A percentile compares a stretch with the other conserved stretches of the same genome.
Evolutionary conservation across 2,888 invertebrate genomes (phyloP).

Genomic region (Lasioglossum lativentre): DNA sequence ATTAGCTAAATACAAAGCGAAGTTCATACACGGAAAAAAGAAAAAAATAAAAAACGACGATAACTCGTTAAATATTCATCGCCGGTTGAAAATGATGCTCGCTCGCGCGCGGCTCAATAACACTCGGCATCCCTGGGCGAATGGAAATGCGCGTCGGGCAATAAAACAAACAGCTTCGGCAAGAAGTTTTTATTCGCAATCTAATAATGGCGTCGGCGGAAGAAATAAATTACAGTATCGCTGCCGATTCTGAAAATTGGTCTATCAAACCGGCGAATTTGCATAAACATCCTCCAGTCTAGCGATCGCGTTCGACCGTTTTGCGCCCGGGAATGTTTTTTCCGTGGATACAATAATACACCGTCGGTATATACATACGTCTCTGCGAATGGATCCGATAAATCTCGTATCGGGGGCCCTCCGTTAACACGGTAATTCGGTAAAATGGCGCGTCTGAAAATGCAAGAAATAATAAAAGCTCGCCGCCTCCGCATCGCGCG

Average conservation of each 20-base stretch:
- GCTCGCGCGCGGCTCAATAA: neutral
- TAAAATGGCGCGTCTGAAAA: conserved; percentile 57
- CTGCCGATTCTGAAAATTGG: conserved; percentile 2
- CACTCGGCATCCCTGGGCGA: neutral
- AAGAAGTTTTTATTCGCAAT: conserved; percentile 1
- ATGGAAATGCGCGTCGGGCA: neutral
- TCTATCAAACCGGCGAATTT: neutral
- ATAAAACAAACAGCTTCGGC: neutral
- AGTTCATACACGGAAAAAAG: neutral
- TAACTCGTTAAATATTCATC: neutral
- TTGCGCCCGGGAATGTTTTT: neutral
- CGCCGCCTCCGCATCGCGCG: neutral
- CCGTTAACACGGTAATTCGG: conserved; percentile 62
- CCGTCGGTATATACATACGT: neutral
- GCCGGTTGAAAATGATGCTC: neutral
- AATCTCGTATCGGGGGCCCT: conserved; percentile 33
- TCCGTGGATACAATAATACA: neutral
- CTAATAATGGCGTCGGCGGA: neutral
- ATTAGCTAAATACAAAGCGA: neutral
- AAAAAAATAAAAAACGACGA: neutral
- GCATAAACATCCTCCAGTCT: neutral
- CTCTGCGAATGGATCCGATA: conserved; percentile 32
- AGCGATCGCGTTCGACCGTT: neutral
- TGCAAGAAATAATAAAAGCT: conserved; percentile 69
- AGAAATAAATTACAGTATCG: conserved; percentile 5